Base-by-base conservation (phyloP, 2,113 vertebrate genomes). In the Sebastes schlegelii region DNA sequence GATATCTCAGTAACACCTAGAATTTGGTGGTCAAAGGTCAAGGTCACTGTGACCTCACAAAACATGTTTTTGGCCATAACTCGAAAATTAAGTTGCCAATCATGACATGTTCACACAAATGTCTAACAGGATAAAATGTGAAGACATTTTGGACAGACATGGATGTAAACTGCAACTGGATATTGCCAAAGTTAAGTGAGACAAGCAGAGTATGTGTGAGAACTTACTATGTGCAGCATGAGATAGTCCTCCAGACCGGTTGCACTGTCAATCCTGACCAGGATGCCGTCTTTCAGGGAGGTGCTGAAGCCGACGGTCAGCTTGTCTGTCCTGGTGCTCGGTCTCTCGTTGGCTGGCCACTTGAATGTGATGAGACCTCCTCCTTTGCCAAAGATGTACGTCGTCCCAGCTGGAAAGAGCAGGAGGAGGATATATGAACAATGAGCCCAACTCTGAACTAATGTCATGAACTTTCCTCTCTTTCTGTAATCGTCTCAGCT, bases 221-320 rank as follows among this genome's bases (percentile, higher is more conserved):
- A 86, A 98, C 98, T 99, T 93, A 99, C 98, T 80, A 99, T 99
- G 86, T 99, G 98, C 71, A 99, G 96, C 96, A 99, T 99, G 68
- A 99, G 95, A 77, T 98, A 99, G 85, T 99, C 98, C 0, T 97
- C 98, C 0, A 99, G 97, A n/a, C 98, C 97, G 0, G 97, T 95
- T 6, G 98, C 98, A 0, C 98, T 99, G 94, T 99, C 98, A 1
- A 99, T 97, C 49, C 98, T 95, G 74, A 98, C 98, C 73, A 99
- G 93, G 89, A 99, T 97, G 40, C 98, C 98, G 34, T 99, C 98
- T 91, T 99, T 99, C 83, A 99, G 92, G 2, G 95, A 96, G 8
- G 95, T 95, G 86, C 95, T 96, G 88, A 96, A 96, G 76, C 95
- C 95, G 0, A 96, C 97, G 0, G 98, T 98, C 49, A 99, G 95